A percentile compares a stretch with the other conserved stretches of the same genome.
phyloP scores from a whole-genome alignment of 2,113 vertebrate species.

The Aspidoscelis tigris region DNA sequence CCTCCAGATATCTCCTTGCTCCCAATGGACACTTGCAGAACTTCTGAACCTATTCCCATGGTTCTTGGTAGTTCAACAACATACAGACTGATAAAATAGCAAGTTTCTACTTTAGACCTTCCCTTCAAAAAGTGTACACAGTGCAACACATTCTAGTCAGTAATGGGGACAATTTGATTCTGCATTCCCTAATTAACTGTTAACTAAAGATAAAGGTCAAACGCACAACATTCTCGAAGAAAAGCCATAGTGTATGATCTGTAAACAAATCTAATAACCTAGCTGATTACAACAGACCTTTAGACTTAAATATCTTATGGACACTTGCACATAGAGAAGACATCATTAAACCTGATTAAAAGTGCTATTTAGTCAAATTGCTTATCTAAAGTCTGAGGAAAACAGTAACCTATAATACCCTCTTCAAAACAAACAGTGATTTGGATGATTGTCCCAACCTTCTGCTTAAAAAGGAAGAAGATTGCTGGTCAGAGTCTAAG shows the following conservation, averaged over 20 bases:
- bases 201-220: conserved; percentile 56
- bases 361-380: conserved; percentile 58
- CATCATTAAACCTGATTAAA: conserved; percentile 66
- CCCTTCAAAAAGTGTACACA: background rate
- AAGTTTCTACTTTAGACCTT: background rate
- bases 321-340: conserved; percentile 55
- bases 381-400: conserved; percentile 60
- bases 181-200: conserved; percentile 60
- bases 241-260: conserved; percentile 45
- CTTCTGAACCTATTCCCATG: no score
- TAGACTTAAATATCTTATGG: conserved; percentile 66
- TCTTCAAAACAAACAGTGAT: conserved; percentile 59
- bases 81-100: background rate
- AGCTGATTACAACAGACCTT: conserved; percentile 66
- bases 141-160: conserved; percentile 22
- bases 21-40: no score
- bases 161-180: conserved; percentile 47
- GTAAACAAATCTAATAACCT: conserved; percentile 65
- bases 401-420: conserved; percentile 50
- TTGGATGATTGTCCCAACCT: conserved; percentile 31
- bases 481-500: conserved; percentile 49
- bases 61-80: no score
- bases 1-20: no score
- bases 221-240: background rate
- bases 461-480: conserved; percentile 34